These are phyloP conservation scores for Oncorhynchus nerka DNA, from an alignment of 2,113 vertebrate genomes.

Conservation along the genomic window DNA sequence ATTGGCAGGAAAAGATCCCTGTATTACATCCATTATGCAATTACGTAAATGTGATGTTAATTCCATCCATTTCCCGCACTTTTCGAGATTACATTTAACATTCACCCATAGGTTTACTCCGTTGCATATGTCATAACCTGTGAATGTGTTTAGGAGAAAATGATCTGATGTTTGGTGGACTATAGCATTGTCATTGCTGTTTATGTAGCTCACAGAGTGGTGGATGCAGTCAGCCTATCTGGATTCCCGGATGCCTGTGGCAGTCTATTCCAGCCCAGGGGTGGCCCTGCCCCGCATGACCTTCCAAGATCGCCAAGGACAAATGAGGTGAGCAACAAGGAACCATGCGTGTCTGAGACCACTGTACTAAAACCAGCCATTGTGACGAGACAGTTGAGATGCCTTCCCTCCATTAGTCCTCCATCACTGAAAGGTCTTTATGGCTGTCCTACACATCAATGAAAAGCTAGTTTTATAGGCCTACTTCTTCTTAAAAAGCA, in stretches of 20 bases:
- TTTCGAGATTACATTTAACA: too few species aligned
- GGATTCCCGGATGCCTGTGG: slow-evolving; percentile 91
- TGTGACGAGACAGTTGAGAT: neutral
- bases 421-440: neutral
- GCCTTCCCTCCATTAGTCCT: too few species aligned
- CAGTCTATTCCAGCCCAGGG: slow-evolving; percentile 89
- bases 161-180: neutral
- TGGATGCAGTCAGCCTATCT: slow-evolving; percentile 95
- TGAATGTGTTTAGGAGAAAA: neutral
- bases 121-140: too few species aligned
- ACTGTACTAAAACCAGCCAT: slow-evolving; percentile 9
- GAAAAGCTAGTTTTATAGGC: neutral
- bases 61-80: too few species aligned
- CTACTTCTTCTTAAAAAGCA: neutral
- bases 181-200: neutral
- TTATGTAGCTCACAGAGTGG: slow-evolving; percentile 89
- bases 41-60: too few species aligned
- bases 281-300: slow-evolving; percentile 88
- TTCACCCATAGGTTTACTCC: neutral
- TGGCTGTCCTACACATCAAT: neutral
- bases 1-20: neutral
- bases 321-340: slow-evolving; percentile 84
- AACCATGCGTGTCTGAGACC: neutral
- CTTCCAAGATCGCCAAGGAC: slow-evolving; percentile 92
- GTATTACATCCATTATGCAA: neutral